These are phyloP conservation scores for Mythimna pallens DNA, from an alignment of 2,888 invertebrate species.

Conservation along the genomic window DNA sequence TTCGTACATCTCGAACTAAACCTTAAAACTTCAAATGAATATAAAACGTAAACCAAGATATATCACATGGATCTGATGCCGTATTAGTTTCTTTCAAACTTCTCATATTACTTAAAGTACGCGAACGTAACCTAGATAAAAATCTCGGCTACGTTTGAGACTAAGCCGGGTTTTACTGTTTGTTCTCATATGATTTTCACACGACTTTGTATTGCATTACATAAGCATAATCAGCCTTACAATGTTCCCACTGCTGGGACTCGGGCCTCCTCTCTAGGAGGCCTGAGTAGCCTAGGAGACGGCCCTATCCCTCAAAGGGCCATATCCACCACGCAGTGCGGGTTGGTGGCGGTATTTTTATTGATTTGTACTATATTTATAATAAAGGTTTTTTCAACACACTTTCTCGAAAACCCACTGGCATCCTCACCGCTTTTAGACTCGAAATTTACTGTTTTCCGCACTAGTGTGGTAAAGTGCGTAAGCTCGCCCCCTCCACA, in stretches of 20 bases:
- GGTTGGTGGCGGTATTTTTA: too few relatives aligned
- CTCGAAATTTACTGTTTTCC: too few relatives aligned
- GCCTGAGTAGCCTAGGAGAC: too few relatives aligned
- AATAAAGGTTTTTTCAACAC: too few relatives aligned
- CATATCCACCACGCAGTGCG: too few relatives aligned
- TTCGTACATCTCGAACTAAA: neutral
- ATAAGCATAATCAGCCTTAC: neutral
- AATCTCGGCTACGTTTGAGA: constrained; percentile 57
- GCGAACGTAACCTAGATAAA: constrained; percentile 81
- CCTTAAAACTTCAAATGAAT: constrained; percentile 33
- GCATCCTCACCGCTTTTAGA: too few relatives aligned
- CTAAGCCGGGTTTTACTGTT: constrained; percentile 45
- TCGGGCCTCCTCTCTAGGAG: too few relatives aligned
- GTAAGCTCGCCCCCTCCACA: too few relatives aligned
- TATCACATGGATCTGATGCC: constrained; percentile 61
- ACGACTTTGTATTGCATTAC: neutral
- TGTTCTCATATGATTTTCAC: constrained; percentile 47
- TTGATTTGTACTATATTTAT: too few relatives aligned
- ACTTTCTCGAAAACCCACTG: too few relatives aligned
- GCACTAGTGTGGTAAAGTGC: too few relatives aligned
- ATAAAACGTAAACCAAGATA: constrained; percentile 53
- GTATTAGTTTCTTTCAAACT: constrained; percentile 76
- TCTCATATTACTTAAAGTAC: constrained; percentile 81
- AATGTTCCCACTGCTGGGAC: neutral
- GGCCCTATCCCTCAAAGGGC: too few relatives aligned